These are phyloP conservation scores for Nipponacmea schrenckii DNA, from an alignment of 2,888 invertebrate species.

Conservation along the genomic window DNA sequence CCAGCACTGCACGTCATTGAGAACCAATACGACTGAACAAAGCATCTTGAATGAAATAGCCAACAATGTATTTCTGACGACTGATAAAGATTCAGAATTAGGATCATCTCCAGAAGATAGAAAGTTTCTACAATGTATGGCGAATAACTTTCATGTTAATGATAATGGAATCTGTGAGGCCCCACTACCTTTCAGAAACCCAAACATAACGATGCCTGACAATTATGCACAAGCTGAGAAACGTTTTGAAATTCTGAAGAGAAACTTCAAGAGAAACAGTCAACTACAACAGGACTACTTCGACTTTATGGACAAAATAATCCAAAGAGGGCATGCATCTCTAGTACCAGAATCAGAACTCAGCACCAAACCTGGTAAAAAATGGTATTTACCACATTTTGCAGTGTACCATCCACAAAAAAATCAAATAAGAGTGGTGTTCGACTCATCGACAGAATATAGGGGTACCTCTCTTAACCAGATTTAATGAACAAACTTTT, in stretches of 20 bases:
- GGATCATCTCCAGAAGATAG: background rate
- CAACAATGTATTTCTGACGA: background rate
- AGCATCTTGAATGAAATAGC: background rate
- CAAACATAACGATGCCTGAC: background rate
- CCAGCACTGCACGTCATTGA: too few relatives aligned
- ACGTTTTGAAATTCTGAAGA: background rate
- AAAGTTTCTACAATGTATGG: background rate
- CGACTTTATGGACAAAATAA: background rate
- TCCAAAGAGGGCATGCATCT: background rate
- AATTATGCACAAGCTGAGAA: background rate
- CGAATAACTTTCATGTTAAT: background rate
- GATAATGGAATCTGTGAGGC: background rate
- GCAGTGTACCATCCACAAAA: background rate
- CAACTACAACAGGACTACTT: background rate
- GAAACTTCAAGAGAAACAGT: background rate
- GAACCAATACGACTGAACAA: background rate
- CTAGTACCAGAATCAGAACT: background rate
- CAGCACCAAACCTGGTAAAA: background rate
- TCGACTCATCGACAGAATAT: slow-evolving; percentile 20
- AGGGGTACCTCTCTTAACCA: slow-evolving; percentile 19
- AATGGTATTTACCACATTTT: background rate
- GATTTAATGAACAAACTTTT: slow-evolving; percentile 23
- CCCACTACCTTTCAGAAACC: background rate
- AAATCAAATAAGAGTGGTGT: slow-evolving; percentile 14
- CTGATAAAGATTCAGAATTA: background rate